phyloP scores from a whole-genome alignment of 2,113 vertebrate species.

The Muntiacus reevesi region DNA sequence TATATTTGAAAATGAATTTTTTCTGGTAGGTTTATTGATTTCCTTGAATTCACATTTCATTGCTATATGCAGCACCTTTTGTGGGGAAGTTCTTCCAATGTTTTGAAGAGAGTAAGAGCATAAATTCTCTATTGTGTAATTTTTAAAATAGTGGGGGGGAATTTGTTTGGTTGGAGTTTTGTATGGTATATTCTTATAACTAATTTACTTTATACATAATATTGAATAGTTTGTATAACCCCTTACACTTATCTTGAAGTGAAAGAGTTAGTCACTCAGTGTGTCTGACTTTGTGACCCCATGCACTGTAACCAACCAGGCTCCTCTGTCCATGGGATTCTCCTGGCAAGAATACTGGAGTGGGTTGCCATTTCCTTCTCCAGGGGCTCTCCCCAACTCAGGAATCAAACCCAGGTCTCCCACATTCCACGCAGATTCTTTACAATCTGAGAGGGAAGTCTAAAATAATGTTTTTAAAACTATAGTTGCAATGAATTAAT shows the following conservation, averaged over 20 bases:
- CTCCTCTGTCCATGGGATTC: background rate
- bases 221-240: background rate
- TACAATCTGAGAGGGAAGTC: background rate
- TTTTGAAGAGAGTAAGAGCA: background rate
- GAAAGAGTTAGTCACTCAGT: background rate
- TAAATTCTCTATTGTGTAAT: background rate
- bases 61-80: background rate
- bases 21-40: background rate
- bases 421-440: background rate
- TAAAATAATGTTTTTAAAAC: background rate
- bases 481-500: background rate
- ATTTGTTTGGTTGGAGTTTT: background rate
- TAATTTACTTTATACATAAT: background rate
- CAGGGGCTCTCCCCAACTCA: background rate
- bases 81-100: background rate
- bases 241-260: background rate
- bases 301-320: background rate
- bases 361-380: background rate
- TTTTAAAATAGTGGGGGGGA: background rate
- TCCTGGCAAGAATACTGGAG: background rate
- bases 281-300: background rate
- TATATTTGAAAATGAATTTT: background rate
- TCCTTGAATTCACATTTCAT: background rate
- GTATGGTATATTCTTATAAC: background rate
- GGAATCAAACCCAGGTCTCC: background rate